A percentile compares a stretch with the other conserved stretches of the same genome.
Evolutionary conservation across 2,797 vertebrate species (phyloP).

Genomic region (Acrossocheilus fasciatus): DNA sequence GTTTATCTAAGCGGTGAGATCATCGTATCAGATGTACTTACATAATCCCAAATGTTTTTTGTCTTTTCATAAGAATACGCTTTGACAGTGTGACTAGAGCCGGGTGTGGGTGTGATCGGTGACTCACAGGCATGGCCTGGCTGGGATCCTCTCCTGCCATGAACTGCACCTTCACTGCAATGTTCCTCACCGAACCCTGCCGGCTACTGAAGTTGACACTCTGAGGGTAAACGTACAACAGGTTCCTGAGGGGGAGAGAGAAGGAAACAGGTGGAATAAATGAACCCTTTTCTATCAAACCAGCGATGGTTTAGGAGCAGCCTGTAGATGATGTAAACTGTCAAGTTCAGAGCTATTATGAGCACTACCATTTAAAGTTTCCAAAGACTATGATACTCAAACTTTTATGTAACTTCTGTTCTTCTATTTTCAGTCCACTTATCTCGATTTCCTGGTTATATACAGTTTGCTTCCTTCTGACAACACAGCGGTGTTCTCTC

Average conservation of each 20-base stretch:
- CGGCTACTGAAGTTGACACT: slow-evolving; percentile 92
- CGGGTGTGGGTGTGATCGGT: background rate
- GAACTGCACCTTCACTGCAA: slow-evolving; percentile 89
- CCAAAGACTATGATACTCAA: background rate
- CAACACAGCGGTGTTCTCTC: background rate
- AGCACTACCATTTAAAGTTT: background rate
- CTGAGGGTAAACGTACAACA: slow-evolving; percentile 89
- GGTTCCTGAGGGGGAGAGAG: slow-evolving; percentile 78
- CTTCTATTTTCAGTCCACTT: background rate
- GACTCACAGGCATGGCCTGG: slow-evolving; percentile 89
- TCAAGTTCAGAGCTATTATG: background rate
- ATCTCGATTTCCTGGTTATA: background rate
- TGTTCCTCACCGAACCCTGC: slow-evolving; percentile 92
- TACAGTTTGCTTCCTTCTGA: background rate
- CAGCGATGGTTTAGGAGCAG: background rate
- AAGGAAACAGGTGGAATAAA: background rate
- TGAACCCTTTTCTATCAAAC: background rate
- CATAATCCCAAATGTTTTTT: background rate
- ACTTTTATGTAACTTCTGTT: background rate
- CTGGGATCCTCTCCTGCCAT: slow-evolving; percentile 91
- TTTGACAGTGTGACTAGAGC: slow-evolving; percentile 23
- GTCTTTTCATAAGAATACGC: slow-evolving; percentile 4
- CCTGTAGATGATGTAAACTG: background rate
- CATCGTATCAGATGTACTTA: slow-evolving; percentile 32
- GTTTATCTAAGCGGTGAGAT: slow-evolving; percentile 27